A percentile compares a stretch with the other conserved stretches of the same genome.
Conservation (phyloP, 2,797 vertebrate species). For the Eospalax fontanierii region DNA sequence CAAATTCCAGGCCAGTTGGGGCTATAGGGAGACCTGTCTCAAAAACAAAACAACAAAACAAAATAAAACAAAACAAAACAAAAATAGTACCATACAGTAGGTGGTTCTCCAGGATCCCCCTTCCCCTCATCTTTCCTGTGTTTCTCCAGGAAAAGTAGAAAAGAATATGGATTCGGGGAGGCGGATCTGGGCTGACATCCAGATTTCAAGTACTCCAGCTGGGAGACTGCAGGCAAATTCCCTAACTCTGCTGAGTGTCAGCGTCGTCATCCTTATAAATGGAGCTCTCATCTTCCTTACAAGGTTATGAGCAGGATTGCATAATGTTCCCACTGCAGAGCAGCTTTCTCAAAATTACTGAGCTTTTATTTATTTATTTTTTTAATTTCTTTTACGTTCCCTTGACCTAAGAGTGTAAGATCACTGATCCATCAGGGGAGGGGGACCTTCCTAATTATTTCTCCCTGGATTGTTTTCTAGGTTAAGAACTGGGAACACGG, state of each 20-base stretch:
- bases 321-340: neutral
- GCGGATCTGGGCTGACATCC: constrained; percentile 35
- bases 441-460: constrained; percentile 37
- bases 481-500: constrained; percentile 40
- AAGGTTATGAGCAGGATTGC: neutral
- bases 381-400: neutral
- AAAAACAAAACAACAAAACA: too few relatives aligned
- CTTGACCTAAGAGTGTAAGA: neutral
- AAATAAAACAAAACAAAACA: too few relatives aligned
- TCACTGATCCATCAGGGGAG: neutral
- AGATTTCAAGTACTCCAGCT: constrained; percentile 1
- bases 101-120: neutral
- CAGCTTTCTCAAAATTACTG: neutral
- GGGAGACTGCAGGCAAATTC: neutral
- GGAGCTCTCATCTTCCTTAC: neutral
- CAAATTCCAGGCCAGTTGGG: too few relatives aligned
- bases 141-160: neutral
- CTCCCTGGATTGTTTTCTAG: constrained; percentile 1
- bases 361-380: neutral
- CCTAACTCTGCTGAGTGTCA: neutral
- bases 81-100: constrained; percentile 16
- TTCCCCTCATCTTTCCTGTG: neutral
- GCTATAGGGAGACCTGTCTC: too few relatives aligned
- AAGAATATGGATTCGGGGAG: constrained; percentile 17
- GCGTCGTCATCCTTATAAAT: neutral